Evolutionary conservation across 2,797 vertebrate species (phyloP), one percentile per base, ranked within the genome.

Genomic region (Melopsittacus undulatus): DNA sequence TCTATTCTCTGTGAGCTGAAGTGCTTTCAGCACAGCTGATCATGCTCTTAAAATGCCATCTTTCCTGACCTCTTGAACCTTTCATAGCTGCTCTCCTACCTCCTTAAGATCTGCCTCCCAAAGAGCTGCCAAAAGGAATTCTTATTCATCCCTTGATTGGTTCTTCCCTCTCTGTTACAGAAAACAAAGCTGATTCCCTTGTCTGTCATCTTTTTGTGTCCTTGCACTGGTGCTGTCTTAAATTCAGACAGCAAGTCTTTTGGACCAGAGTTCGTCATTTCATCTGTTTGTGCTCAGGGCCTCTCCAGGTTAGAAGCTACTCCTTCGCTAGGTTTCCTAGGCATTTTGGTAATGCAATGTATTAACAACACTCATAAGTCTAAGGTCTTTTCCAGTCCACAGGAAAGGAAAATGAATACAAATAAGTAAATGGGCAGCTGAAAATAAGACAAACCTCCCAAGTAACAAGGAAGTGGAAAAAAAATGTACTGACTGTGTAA

Each of bases 301-400:
- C 18, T 67, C 43, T 16, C 6, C 5, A 2, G 7, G 10, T 2
- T 0, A 10, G 19, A 30, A 4, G 49, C 13, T 29, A 10, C 3
- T 87, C 34, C 27, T 87, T 76, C 22, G 10, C 14, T 45, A 29
- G 5, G 9, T 84, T 70, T 93, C 17, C n/a, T 29, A 27, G 23
- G 16, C 6, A 13, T 42, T 67, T 29, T 48, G 18, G 14, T 36
- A 70, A 45, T 34, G 16, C 27, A 66, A 56, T 32, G 51, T 63
- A 61, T 57, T 77, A 70, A 64, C 30, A 56, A 52, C 7, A 72
- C 17, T 57, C 8, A 0, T 16, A 61, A 59, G 7, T 30, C 14
- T 48, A n/a, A 94, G 40, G 40, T 73, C 11, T 81, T 83, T 86
- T 59, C n/a, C 23, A 69, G 46, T 64, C 29, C 38, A 48, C 45